Conservation (phyloP, 2,797 vertebrate species). For the Rhynchotus rufescens region DNA sequence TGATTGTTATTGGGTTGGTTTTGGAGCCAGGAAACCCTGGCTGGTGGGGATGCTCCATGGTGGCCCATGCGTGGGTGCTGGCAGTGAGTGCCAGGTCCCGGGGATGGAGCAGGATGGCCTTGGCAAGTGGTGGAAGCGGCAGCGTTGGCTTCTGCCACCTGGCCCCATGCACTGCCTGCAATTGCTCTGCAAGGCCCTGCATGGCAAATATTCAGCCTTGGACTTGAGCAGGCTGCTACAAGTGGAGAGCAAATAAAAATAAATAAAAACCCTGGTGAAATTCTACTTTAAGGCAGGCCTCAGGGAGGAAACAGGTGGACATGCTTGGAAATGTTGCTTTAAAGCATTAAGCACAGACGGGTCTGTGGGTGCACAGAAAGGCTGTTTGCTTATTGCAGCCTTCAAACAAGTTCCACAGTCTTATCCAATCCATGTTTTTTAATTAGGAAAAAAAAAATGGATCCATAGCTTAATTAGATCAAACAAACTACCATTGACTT, state of each 20-base stretch:
- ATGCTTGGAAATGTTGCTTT: background rate
- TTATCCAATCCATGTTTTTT: background rate
- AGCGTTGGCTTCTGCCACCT: background rate
- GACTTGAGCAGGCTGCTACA: background rate
- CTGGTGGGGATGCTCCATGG: background rate
- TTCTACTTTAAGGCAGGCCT: background rate
- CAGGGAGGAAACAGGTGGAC: background rate
- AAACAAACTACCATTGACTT: background rate
- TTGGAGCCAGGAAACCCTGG: background rate
- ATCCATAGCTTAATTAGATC: background rate
- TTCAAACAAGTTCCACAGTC: background rate
- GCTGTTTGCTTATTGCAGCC: background rate
- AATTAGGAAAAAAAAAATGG: background rate
- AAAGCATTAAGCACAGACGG: too few species aligned
- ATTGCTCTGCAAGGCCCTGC: background rate
- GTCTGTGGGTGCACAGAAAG: background rate
- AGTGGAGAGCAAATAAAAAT: background rate
- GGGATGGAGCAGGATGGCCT: background rate
- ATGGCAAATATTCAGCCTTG: background rate
- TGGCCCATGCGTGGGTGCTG: background rate
- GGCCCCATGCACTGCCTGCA: too few species aligned
- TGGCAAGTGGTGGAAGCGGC: background rate
- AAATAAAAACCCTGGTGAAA: background rate
- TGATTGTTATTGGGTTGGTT: background rate
- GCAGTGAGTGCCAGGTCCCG: accelerated